Base-by-base conservation (phyloP, 2,888 invertebrate genomes). In the Noctua fimbriata region DNA sequence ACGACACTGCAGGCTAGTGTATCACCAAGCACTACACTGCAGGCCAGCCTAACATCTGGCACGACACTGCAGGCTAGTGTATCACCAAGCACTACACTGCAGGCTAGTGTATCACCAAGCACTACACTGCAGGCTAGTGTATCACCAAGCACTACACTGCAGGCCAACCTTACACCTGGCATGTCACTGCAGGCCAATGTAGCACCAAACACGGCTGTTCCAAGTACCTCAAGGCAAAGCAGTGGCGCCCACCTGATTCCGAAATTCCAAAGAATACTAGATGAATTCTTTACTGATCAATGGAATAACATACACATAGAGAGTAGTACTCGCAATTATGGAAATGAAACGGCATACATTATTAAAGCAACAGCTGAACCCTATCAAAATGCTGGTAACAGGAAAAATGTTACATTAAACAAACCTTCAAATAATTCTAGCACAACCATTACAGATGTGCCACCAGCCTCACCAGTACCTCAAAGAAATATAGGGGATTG, bases 401-500 rank as follows among this genome's bases (percentile, higher is more conserved):
- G 44, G 12, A n/a, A 36, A 28, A 1, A 0, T 47, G 16, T 24
- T 41, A 36, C 52, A 36, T 10, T 21, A 21, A 32, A 0, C 7
- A 21, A 21, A 18, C 4, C 55, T 47, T 28, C 58, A 66, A 69
- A 10, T 58, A 41, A 21, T 65, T 41, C 58, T 84, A 44, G 21
- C 41, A 58, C 65, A 66, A 49, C n/a, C n/a, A 86, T 18, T 4
- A 32, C 9, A 1, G 16, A 16, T 41, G 60, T 32, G 2, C 28
- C 28, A 47, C 14, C 58, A 69, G 18, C 47, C 12, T 72, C 76
- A 71, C n/a, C 28, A 67, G 12, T 32, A 69, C 24, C 69, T 49
- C 14, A 72, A 70, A 77, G 75, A 71, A 78, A 72, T 72, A 65
- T 93, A 74, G 92, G 93, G 12, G 93, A 93, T 55, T 95, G 95